These are phyloP conservation scores for Mormyrus hasselquistii DNA, from an alignment of 2,797 vertebrate species.

Conservation along the genomic window DNA sequence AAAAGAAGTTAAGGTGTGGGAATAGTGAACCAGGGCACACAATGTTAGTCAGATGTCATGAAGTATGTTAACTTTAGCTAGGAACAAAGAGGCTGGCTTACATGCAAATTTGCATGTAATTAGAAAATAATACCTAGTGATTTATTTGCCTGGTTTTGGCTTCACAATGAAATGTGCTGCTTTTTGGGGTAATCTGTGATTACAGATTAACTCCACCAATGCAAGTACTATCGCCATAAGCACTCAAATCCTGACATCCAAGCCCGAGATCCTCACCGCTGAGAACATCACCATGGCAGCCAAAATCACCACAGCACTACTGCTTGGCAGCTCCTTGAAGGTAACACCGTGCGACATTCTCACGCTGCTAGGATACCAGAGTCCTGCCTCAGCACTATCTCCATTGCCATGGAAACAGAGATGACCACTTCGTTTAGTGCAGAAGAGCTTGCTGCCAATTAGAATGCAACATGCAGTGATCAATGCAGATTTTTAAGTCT, in stretches of 20 bases:
- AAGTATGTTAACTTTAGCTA: not conserved
- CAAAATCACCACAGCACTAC: constrained; percentile 36
- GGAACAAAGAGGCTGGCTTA: not conserved
- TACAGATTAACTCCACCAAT: constrained; percentile 30
- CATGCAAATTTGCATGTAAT: not conserved
- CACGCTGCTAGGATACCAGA: constrained; percentile 8
- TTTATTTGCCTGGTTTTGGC: not conserved
- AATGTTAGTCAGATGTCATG: not conserved
- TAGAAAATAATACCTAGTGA: not conserved
- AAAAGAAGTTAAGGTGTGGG: not conserved
- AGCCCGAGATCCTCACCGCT: constrained; percentile 37
- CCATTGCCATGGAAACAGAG: not conserved
- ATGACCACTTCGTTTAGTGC: not conserved
- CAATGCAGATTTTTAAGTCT: not conserved
- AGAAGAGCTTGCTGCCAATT: not conserved
- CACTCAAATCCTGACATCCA: constrained; percentile 51
- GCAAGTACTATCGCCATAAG: constrained; percentile 29
- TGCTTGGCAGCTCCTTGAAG: constrained; percentile 33
- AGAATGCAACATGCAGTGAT: not conserved
- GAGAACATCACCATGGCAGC: constrained; percentile 38
- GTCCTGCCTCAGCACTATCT: not conserved
- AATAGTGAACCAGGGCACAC: not conserved
- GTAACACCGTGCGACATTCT: constrained; percentile 6
- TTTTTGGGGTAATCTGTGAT: not conserved
- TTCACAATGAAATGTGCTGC: not conserved